Evolutionary conservation across 2,797 vertebrate species (phyloP).

Genomic region (Amblyraja radiata): DNA sequence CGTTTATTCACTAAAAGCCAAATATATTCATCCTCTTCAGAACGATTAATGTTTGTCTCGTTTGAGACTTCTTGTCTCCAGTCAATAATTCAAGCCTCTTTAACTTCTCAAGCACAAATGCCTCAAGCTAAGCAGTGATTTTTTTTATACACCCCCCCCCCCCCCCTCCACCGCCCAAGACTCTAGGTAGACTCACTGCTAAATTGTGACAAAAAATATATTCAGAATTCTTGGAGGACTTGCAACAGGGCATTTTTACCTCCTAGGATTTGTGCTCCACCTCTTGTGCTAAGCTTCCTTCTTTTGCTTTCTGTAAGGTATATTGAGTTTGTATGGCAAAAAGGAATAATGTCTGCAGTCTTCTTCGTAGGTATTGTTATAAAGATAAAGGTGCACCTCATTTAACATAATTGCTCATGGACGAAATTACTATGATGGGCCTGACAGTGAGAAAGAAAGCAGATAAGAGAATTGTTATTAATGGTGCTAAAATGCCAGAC

Average conservation of each 20-base stretch:
- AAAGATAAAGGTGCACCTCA: neutral
- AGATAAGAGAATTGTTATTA: neutral
- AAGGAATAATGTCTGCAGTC: neutral
- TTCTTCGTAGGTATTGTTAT: neutral
- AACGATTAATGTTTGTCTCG: neutral
- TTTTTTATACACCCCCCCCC: neutral
- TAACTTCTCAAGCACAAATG: neutral
- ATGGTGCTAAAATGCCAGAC: neutral
- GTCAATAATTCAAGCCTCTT: neutral
- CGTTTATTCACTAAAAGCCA: neutral
- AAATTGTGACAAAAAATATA: neutral
- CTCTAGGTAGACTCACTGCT: neutral
- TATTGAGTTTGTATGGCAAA: neutral
- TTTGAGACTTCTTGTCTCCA: neutral
- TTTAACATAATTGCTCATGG: neutral
- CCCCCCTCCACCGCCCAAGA: neutral
- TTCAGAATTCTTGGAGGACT: neutral
- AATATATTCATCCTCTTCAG: neutral
- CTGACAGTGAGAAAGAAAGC: neutral
- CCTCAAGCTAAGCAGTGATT: neutral
- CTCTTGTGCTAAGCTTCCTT: neutral
- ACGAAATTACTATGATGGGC: neutral
- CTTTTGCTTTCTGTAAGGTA: neutral
- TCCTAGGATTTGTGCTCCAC: neutral
- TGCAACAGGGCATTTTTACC: neutral